Conservation (phyloP, 1,140 invertebrate species). For the Hylaeus volcanicus region DNA sequence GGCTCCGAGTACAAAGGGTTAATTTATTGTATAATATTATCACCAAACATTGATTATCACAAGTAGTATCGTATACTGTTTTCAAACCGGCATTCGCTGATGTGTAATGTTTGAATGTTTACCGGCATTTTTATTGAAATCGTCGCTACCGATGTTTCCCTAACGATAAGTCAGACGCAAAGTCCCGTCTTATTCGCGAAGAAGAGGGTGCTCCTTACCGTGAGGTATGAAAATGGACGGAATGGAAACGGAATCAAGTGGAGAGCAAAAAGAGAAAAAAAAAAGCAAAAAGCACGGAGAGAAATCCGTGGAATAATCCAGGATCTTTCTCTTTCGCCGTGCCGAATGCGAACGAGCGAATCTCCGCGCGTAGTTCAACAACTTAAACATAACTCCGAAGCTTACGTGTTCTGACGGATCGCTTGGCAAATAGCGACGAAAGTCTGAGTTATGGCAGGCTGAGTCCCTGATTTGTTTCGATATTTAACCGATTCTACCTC, state of each 20-base stretch:
- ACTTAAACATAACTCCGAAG: slow-evolving; percentile 80
- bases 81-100: no score
- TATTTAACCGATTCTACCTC: slow-evolving; percentile 77
- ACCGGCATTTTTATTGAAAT: no score
- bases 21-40: no score
- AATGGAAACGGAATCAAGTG: neutral
- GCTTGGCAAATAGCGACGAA: slow-evolving; percentile 76
- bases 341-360: slow-evolving; percentile 41
- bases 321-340: slow-evolving; percentile 24
- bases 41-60: no score
- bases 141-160: no score
- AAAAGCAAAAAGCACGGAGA: slow-evolving; percentile 60
- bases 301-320: slow-evolving; percentile 74
- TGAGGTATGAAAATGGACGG: neutral
- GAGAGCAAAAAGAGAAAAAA: neutral
- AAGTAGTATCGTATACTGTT: no score
- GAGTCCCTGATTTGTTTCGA: slow-evolving; percentile 80
- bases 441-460: slow-evolving; percentile 79
- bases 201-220: neutral
- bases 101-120: no score
- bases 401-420: slow-evolving; percentile 78
- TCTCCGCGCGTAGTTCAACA: slow-evolving; percentile 73
- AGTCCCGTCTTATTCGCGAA: neutral
- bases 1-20: no score
- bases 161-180: no score